Base-by-base conservation (phyloP, 2,797 vertebrate species). In the Mus spretus region DNA sequence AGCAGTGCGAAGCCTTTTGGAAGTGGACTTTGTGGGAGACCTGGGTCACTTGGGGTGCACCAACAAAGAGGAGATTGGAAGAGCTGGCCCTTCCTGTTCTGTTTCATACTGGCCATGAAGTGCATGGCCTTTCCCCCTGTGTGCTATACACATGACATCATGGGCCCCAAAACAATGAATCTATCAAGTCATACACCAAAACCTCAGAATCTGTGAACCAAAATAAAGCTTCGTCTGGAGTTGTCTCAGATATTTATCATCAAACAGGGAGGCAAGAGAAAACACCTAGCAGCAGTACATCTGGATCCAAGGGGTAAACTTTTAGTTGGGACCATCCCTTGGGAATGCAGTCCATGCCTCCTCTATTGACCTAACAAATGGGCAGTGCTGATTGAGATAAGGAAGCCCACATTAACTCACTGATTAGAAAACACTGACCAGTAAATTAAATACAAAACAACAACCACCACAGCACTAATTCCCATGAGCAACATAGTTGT, bases 401-500 rank as follows among this genome's bases (percentile, higher is more conserved):
- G 63, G 6, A 94, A 94, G 92, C 78, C 24, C 57, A 92, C 3
- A 77, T 5, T 28, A 57, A 57, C n/a, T n/a, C n/a, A 57, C n/a
- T 65, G 67, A 94, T 55, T 88, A 86, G 20, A 26, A 75, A 67
- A 91, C 74, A 84, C 1, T n/a, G 82, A 77, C 44, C 9, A 72
- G 55, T 59, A 82, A 63, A 80, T 57, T 79, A 3, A 55, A 34
- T 78, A 44, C 57, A 85, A 82, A 94, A 96, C 34, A 34, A 24
- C 11, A 26, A 89, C 67, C 74, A 63, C 34, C 19, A 17, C 31
- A 70, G 10, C n/a, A 22, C n/a, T 37, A 87, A 72, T 22, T 79
- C 59, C 44, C 77, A 78, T 61, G 81, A 95, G 37, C 28, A 88
- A 83, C 50, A 87, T 82, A n/a, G 59, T 26, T 17, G 34, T 85